Percentiles rank a stretch among this genome's conserved stretches.
These are phyloP conservation scores for Chelidonichthys spinosus DNA, from an alignment of 2,797 vertebrate species.

Conservation along the genomic window DNA sequence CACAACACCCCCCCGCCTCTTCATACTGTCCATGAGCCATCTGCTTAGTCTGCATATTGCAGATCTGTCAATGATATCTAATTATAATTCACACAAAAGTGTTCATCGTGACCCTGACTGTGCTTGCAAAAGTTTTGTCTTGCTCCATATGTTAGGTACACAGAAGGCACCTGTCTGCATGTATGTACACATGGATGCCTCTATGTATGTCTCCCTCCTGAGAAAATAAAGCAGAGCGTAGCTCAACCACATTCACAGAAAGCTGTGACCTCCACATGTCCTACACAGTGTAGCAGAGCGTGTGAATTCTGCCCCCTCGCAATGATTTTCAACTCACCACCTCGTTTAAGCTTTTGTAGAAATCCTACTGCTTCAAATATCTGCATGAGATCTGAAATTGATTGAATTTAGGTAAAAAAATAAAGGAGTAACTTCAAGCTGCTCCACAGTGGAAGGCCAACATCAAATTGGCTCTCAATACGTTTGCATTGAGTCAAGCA, in stretches of 20 bases:
- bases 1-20: constrained; percentile 33
- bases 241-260: constrained; percentile 37
- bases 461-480: constrained; percentile 46
- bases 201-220: constrained; percentile 15
- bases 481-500: constrained; percentile 21
- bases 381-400: constrained; percentile 21
- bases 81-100: constrained; percentile 72
- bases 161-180: constrained; percentile 21
- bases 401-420: constrained; percentile 31
- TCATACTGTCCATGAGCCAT: constrained; percentile 67
- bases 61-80: constrained; percentile 73
- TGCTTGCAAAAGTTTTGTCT: constrained; percentile 58
- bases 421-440: constrained; percentile 35
- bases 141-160: constrained; percentile 46
- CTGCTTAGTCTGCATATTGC: constrained; percentile 73
- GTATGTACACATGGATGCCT: neutral
- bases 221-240: constrained; percentile 32
- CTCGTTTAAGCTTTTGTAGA: constrained; percentile 20
- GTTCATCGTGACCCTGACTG: constrained; percentile 62
- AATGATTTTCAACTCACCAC: constrained; percentile 49
- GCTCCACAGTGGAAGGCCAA: constrained; percentile 17
- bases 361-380: constrained; percentile 19
- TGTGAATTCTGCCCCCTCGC: constrained; percentile 45
- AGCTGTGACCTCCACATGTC: constrained; percentile 68
- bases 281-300: constrained; percentile 53